These are phyloP conservation scores for Philopotamus ludificatus DNA, from an alignment of 1,140 invertebrate species.

Conservation along the genomic window DNA sequence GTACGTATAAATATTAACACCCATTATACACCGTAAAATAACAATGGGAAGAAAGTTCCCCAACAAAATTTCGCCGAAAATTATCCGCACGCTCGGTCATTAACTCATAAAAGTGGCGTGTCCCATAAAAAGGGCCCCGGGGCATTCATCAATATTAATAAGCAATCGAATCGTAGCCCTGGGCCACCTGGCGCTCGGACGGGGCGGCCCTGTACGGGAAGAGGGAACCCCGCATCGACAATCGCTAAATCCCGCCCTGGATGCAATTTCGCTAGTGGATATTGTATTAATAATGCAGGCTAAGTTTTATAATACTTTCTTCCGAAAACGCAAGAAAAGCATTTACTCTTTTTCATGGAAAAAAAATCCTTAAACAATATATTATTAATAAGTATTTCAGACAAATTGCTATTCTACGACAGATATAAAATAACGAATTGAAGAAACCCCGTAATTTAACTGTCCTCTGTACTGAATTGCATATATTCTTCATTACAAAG, in stretches of 20 bases:
- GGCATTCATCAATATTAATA: conserved; percentile 42
- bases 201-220: too few relatives aligned
- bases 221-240: too few relatives aligned
- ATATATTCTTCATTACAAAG: too few relatives aligned
- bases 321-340: too few relatives aligned
- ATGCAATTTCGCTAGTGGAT: background rate
- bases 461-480: too few relatives aligned
- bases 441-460: too few relatives aligned
- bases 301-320: background rate
- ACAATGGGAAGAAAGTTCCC: conserved; percentile 10
- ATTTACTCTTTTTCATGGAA: too few relatives aligned
- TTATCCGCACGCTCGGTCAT: conserved; percentile 39
- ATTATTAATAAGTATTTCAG: too few relatives aligned
- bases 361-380: too few relatives aligned
- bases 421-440: too few relatives aligned
- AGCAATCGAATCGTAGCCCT: conserved; percentile 36
- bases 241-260: background rate
- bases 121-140: conserved; percentile 28
- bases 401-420: too few relatives aligned
- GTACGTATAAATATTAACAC: too few relatives aligned
- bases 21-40: background rate
- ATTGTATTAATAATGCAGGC: background rate
- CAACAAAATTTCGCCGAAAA: conserved; percentile 30
- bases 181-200: conserved; percentile 33
- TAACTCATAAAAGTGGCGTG: conserved; percentile 39